Evolutionary conservation across 2,888 invertebrate species (phyloP).

Genomic region (Zhengitettix transpicula): DNA sequence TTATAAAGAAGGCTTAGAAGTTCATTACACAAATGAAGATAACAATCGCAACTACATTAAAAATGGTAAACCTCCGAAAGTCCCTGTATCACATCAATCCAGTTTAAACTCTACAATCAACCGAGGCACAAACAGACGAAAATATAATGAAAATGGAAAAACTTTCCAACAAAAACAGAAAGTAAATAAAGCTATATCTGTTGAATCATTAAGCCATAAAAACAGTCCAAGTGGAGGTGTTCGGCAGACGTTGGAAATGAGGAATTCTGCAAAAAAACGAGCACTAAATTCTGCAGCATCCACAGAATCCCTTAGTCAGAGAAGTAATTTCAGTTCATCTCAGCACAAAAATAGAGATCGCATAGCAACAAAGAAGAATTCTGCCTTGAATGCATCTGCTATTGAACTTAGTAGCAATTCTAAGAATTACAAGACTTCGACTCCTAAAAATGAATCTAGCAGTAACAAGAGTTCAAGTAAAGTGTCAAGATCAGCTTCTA

Average conservation of each 20-base stretch:
- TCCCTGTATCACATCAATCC: slow-evolving; percentile 9
- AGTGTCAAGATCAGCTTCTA: slow-evolving; percentile 47
- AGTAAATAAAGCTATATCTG: slow-evolving; percentile 5
- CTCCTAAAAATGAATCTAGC: slow-evolving; percentile 16
- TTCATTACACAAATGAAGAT: slow-evolving; percentile 28
- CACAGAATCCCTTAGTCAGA: slow-evolving; percentile 4
- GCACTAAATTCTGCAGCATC: slow-evolving; percentile 14
- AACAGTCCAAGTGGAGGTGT: background rate
- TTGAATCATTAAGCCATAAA: slow-evolving; percentile 6
- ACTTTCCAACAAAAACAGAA: slow-evolving; percentile 2
- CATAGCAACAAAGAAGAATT: slow-evolving; percentile 2
- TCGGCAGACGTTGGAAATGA: slow-evolving; percentile 9
- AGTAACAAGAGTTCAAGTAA: slow-evolving; percentile 14
- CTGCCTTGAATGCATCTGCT: slow-evolving; percentile 5
- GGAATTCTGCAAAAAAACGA: slow-evolving; percentile 33
- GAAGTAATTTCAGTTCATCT: slow-evolving; percentile 23
- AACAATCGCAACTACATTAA: slow-evolving; percentile 21
- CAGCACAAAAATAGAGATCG: slow-evolving; percentile 12
- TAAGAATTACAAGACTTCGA: slow-evolving; percentile 19
- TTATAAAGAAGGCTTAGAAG: slow-evolving; percentile 51
- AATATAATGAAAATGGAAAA: slow-evolving; percentile 14
- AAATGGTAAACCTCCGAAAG: slow-evolving; percentile 12
- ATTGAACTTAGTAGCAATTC: slow-evolving; percentile 5
- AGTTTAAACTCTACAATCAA: slow-evolving; percentile 24
- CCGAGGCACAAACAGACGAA: slow-evolving; percentile 20